Evolutionary conservation across 2,888 invertebrate species (phyloP), one percentile per base, ranked within the genome.

Genomic region (Lycia hirtaria): DNA sequence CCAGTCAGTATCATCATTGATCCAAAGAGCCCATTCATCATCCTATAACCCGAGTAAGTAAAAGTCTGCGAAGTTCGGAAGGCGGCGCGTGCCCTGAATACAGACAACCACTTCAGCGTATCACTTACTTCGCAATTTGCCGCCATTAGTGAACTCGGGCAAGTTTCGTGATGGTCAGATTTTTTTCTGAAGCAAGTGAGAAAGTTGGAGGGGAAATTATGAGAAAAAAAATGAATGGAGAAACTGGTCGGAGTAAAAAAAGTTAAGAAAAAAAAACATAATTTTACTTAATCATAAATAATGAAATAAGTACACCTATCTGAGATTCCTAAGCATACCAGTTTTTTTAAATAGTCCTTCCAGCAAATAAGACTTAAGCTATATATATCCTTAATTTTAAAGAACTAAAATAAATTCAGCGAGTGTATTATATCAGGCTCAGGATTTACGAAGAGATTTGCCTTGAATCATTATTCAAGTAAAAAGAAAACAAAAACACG

Each of bases 51-150:
- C 30, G 47, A 59, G 59, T 65, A 60, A 63, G 61, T 65, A 62
- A 65, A 65, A 68, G 75, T 75, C 76, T 76, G 70, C 61, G 60
- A 74, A 78, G 73, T 80, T 75, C 35, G 35, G 55, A 65, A 71
- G 71, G 55, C 60, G 50, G 71, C 55, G 67, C 78, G 78, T 77
- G 78, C 38, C 58, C 48, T 49, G 76, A 72, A 78, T 80, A 65
- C 64, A 60, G 55, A 63, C 17, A 49, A 56, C 66, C 33, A 64
- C 51, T 59, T 57, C 49, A 56, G 58, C 61, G 67, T 73, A 76
- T 72, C 73, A 75, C 73, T 79, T 74, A 76, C 71, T 69, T 53
- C 61, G 61, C 65, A 63, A 72, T 76, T 76, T 75, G 65, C 66
- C 65, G 61, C 60, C 68, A 68, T 69, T 69, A 69, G 45, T 54